A percentile compares a stretch with the other conserved stretches of the same genome.
Conservation (phyloP, 2,888 invertebrate species). For the Hypomecis atomaria region DNA sequence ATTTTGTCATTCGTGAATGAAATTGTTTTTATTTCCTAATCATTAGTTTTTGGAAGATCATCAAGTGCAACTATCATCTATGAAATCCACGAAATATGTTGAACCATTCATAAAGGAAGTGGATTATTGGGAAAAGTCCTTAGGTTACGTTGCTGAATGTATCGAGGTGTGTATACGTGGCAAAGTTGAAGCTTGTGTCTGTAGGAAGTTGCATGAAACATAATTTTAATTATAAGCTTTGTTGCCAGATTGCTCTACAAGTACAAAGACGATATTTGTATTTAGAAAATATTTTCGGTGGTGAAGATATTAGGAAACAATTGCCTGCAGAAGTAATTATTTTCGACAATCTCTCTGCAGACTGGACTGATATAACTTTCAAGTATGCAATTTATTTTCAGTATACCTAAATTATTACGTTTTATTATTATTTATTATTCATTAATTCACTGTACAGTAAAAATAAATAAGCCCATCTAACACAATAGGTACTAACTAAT, state of each 20-base stretch:
- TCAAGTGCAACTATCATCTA: constrained; percentile 91
- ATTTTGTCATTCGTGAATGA: too few relatives aligned
- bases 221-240: not conserved
- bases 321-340: constrained; percentile 90
- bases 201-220: not conserved
- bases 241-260: constrained; percentile 84
- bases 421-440: not conserved
- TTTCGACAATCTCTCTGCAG: constrained; percentile 89
- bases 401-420: constrained; percentile 9
- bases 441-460: not conserved
- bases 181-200: too few relatives aligned
- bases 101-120: constrained; percentile 94
- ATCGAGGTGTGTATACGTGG: constrained; percentile 85
- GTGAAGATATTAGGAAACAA: constrained; percentile 94
- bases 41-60: constrained; percentile 90
- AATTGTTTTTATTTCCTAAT: not conserved
- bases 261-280: constrained; percentile 95
- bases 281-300: constrained; percentile 94
- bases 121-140: constrained; percentile 93
- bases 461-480: too few relatives aligned
- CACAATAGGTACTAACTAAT: too few relatives aligned
- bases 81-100: constrained; percentile 95
- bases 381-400: constrained; percentile 61
- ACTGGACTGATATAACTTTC: constrained; percentile 88
- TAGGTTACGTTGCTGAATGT: constrained; percentile 92